Conservation (phyloP, 1,140 invertebrate genomes). For the Philotrypesis tridentata region DNA sequence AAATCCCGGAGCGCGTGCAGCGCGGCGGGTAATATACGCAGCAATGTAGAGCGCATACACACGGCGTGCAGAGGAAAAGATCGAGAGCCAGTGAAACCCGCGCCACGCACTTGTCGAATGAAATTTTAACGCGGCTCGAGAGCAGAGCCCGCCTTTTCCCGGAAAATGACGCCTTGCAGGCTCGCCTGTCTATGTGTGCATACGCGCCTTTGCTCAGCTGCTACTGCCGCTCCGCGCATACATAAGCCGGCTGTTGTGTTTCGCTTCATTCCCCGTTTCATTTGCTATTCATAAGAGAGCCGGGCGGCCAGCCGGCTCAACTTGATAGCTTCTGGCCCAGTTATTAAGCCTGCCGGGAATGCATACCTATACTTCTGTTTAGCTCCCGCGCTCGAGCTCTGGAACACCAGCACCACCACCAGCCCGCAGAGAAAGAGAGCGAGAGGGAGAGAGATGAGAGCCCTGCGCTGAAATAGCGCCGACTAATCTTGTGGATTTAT, state of each 20-base stretch:
- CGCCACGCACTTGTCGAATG: conserved; percentile 1
- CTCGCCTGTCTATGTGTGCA: neutral
- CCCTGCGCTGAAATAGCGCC: conserved; percentile 3
- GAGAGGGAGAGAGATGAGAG: neutral
- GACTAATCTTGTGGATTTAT: conserved; percentile 16
- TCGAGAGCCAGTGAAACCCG: neutral
- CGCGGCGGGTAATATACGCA: neutral
- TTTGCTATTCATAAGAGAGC: conserved; percentile 44
- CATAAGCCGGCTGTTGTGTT: conserved; percentile 1
- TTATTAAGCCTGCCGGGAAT: neutral
- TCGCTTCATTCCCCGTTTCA: conserved; percentile 31
- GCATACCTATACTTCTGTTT: neutral
- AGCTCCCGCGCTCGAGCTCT: neutral
- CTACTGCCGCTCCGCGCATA: neutral
- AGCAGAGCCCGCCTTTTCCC: neutral
- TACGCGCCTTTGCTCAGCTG: neutral
- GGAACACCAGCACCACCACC: too few species aligned
- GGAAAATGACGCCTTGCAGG: neutral
- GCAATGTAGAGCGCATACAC: too few species aligned
- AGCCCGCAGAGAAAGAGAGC: neutral
- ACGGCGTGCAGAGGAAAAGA: neutral
- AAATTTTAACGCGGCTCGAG: conserved; percentile 11
- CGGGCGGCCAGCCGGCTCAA: neutral
- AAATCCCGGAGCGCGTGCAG: conserved; percentile 3
- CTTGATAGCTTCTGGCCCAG: conserved; percentile 2